Conservation (phyloP, 2,797 vertebrate genomes). For the Typhlichthys subterraneus region DNA sequence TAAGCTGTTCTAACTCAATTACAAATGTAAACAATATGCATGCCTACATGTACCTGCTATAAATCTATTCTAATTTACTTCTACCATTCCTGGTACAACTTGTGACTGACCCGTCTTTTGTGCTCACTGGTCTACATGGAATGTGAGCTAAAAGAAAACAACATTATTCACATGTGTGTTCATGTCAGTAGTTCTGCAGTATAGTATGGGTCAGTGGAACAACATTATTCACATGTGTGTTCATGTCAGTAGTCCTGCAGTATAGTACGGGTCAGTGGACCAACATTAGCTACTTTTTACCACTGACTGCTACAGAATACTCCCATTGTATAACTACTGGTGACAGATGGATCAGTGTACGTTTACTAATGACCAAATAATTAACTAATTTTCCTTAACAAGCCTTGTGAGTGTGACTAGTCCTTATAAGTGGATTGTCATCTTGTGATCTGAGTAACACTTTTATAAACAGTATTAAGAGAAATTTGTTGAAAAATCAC, state of each 20-base stretch:
- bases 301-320: slow-evolving; percentile 22
- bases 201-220: slow-evolving; percentile 34
- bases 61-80: slow-evolving; percentile 37
- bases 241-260: slow-evolving; percentile 43
- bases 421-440: too few species aligned
- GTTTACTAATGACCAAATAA: slow-evolving; percentile 43
- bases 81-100: slow-evolving; percentile 42
- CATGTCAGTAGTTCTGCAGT: slow-evolving; percentile 20
- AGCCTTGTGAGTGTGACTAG: too few species aligned
- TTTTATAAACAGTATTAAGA: neutral
- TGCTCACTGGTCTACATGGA: slow-evolving; percentile 20
- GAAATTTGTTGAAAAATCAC: slow-evolving; percentile 1
- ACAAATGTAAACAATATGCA: slow-evolving; percentile 61
- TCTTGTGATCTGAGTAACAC: neutral
- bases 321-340: slow-evolving; percentile 33
- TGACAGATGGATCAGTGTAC: slow-evolving; percentile 25
- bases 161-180: slow-evolving; percentile 51
- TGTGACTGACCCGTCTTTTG: slow-evolving; percentile 21
- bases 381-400: slow-evolving; percentile 10
- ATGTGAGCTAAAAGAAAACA: slow-evolving; percentile 64
- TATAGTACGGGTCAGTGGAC: slow-evolving; percentile 41
- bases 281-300: slow-evolving; percentile 46
- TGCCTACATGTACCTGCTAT: slow-evolving; percentile 35
- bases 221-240: slow-evolving; percentile 54
- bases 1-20: slow-evolving; percentile 49